Evolutionary conservation across 2,888 invertebrate species (phyloP), one percentile per base, ranked within the genome.

Genomic region (Drosophila falleni): DNA sequence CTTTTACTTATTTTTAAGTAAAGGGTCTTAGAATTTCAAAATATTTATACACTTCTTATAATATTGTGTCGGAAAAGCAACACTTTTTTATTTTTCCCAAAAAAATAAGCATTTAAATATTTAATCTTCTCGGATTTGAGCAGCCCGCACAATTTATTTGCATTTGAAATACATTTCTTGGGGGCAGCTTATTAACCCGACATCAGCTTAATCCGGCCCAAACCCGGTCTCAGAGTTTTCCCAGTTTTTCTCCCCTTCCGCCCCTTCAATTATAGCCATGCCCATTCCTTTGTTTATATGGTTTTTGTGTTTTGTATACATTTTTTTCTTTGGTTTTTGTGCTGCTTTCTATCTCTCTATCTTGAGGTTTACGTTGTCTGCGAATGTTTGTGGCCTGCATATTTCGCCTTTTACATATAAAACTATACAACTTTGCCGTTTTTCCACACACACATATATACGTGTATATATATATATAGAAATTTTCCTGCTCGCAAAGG

Each of bases 351-450:
- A 39, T 54, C 47, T 29, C 47, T 35, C 46, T 70, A 55, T 67
- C 60, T 65, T 66, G 53, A 39, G 60, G 65, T 69, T 67, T 61
- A 53, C 61, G 67, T 81, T 85, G 71, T 63, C 65, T 75, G 68
- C 65, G 70, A 78, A 71, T 77, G 87, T 79, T 83, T 83, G 80
- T 78, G 84, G 81, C 80, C 81, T 83, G 84, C 84, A 80, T 78
- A 76, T 67, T 83, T 84, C 58, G 75, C 82, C 72, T 65, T 78
- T 81, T 80, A 73, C 72, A 71, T 65, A 23, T 58, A 65, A 64
- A 65, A 64, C 80, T 71, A 74, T 68, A 74, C 78, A 82, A 76
- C 76, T 83, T 83, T 75, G 78, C 78, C 68, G 64, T 73, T 80
- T 78, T 74, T 56, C 53, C 31, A 49, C 44, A 47, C 31, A 42